phyloP scores from a whole-genome alignment of 2,888 invertebrate species.

The Lasioglossum morio region DNA sequence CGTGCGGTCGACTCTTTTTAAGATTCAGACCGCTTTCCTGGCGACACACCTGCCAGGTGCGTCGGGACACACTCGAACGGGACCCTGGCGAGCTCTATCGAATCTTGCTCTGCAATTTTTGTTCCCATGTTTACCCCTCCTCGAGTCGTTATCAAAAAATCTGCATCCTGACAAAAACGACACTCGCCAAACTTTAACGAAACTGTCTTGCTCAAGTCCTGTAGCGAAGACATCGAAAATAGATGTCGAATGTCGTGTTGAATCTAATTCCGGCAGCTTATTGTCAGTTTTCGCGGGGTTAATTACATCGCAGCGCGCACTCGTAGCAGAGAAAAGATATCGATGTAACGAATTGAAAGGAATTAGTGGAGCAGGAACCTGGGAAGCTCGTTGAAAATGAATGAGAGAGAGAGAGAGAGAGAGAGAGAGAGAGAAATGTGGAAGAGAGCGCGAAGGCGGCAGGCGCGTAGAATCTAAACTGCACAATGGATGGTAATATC shows the following conservation, averaged over 20 bases:
- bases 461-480: conserved; percentile 75
- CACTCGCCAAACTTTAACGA: not conserved
- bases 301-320: not conserved
- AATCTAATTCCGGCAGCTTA: not conserved
- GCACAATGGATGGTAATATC: conserved; percentile 81
- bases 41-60: not conserved
- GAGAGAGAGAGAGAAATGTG: conserved; percentile 4
- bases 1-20: conserved; percentile 31
- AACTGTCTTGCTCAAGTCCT: not conserved
- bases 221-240: not conserved
- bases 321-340: conserved; percentile 34
- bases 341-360: conserved; percentile 53
- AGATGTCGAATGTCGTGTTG: not conserved
- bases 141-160: no score
- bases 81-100: not conserved
- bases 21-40: conserved; percentile 8
- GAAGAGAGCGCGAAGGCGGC: conserved; percentile 45
- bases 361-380: not conserved
- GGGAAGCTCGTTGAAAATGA: conserved; percentile 8
- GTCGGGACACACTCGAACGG: not conserved
- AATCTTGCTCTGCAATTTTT: not conserved
- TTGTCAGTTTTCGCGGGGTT: not conserved
- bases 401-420: not conserved
- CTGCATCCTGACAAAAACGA: not conserved
- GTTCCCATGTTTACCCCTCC: no score